phyloP scores from a whole-genome alignment of 2,888 invertebrate genomes.

The Eupithecia exiguata region DNA sequence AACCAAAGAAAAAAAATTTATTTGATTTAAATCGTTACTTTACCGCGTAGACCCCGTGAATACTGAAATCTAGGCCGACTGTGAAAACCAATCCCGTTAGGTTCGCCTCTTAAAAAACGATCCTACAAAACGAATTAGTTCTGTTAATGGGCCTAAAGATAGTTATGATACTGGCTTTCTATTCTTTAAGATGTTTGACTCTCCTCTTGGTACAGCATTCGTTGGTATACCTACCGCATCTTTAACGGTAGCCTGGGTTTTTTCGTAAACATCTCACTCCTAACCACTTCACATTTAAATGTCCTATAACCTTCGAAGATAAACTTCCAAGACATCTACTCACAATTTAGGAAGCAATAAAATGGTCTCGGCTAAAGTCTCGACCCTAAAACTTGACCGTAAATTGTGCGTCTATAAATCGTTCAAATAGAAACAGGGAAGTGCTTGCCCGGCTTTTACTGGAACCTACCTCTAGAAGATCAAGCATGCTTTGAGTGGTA shows the following conservation, averaged over 20 bases:
- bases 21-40: too few species aligned
- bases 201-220: background rate
- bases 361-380: background rate
- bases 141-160: too few species aligned
- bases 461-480: background rate
- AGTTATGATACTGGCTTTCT: too few species aligned
- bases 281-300: background rate
- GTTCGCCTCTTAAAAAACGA: too few species aligned
- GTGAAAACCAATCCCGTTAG: too few species aligned
- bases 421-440: background rate
- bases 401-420: conserved; percentile 2
- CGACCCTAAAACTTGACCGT: background rate
- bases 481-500: background rate
- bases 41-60: too few species aligned
- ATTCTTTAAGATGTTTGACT: background rate
- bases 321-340: background rate
- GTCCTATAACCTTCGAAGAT: conserved; percentile 1
- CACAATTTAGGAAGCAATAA: conserved; percentile 3
- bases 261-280: background rate
- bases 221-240: background rate
- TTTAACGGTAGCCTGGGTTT: background rate
- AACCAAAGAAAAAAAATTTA: too few species aligned
- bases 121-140: too few species aligned
- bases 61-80: too few species aligned
- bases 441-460: background rate